A percentile compares a stretch with the other conserved stretches of the same genome.
phyloP scores from a whole-genome alignment of 2,888 invertebrate species.

The Chymomyza fuscimana region DNA sequence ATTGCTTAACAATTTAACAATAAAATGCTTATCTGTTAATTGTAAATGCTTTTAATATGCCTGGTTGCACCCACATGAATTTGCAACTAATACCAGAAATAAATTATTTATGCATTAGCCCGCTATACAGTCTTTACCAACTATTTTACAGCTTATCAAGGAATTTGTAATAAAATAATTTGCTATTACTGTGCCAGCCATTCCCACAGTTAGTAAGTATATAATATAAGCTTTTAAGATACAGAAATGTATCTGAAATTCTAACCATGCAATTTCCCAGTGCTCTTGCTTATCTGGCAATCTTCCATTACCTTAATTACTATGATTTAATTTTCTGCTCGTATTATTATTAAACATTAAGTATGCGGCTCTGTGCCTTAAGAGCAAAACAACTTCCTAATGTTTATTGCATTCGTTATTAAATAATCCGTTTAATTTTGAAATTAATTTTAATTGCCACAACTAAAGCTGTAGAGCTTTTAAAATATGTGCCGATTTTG shows the following conservation, averaged over 20 bases:
- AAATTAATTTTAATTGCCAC: conserved; percentile 68
- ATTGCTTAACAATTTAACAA: too few relatives aligned
- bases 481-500: conserved; percentile 21
- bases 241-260: too few relatives aligned
- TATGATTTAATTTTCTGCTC: conserved; percentile 28
- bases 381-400: conserved; percentile 29
- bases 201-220: conserved; percentile 18
- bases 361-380: conserved; percentile 37
- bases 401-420: conserved; percentile 53
- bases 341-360: conserved; percentile 33
- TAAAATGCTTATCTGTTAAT: too few relatives aligned
- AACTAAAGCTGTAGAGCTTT: neutral
- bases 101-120: too few relatives aligned
- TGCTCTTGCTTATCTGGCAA: conserved; percentile 41
- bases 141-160: conserved; percentile 1
- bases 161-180: neutral
- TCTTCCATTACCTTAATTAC: conserved; percentile 54
- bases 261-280: conserved; percentile 13
- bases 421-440: conserved; percentile 57
- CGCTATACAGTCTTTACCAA: neutral
- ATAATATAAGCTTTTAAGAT: too few relatives aligned
- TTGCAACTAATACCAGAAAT: too few relatives aligned
- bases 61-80: too few relatives aligned
- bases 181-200: conserved; percentile 14
- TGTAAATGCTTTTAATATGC: too few relatives aligned